Conservation (phyloP, 2,888 invertebrate species). For the Pterostichus niger region DNA sequence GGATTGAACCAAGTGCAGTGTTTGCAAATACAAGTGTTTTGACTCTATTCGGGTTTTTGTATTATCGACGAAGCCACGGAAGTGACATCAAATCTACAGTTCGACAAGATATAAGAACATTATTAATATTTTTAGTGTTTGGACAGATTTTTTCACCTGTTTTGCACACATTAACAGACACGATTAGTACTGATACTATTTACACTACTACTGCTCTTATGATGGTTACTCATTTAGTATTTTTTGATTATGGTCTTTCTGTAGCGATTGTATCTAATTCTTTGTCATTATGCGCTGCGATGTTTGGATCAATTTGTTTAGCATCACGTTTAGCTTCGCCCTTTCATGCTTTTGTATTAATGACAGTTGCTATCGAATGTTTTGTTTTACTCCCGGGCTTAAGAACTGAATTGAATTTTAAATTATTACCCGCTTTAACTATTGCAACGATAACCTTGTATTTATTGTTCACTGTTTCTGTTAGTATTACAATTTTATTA, state of each 20-base stretch:
- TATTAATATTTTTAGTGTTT: constrained; percentile 89
- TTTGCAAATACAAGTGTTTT: constrained; percentile 80
- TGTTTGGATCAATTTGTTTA: constrained; percentile 96
- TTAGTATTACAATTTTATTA: constrained; percentile 82
- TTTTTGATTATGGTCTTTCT: constrained; percentile 94
- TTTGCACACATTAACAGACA: constrained; percentile 95
- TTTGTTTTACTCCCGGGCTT: constrained; percentile 94
- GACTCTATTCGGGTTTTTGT: constrained; percentile 82
- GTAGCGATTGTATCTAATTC: constrained; percentile 94
- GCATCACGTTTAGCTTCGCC: constrained; percentile 93
- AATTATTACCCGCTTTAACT: constrained; percentile 78
- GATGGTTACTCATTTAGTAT: constrained; percentile 92
- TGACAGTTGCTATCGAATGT: constrained; percentile 92
- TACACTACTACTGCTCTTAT: constrained; percentile 94
- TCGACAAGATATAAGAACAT: constrained; percentile 86
- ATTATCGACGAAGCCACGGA: constrained; percentile 77
- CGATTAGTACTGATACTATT: constrained; percentile 98
- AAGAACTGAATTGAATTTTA: constrained; percentile 82
- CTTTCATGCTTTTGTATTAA: constrained; percentile 91
- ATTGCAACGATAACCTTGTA: constrained; percentile 79
- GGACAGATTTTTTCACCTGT: constrained; percentile 95
- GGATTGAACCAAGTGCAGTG: constrained; percentile 82
- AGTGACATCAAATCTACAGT: constrained; percentile 72
- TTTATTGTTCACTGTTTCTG: constrained; percentile 80
- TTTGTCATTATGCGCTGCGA: constrained; percentile 94